Base-by-base conservation (phyloP, 2,888 invertebrate genomes). In the Gnatocerus cornutus region DNA sequence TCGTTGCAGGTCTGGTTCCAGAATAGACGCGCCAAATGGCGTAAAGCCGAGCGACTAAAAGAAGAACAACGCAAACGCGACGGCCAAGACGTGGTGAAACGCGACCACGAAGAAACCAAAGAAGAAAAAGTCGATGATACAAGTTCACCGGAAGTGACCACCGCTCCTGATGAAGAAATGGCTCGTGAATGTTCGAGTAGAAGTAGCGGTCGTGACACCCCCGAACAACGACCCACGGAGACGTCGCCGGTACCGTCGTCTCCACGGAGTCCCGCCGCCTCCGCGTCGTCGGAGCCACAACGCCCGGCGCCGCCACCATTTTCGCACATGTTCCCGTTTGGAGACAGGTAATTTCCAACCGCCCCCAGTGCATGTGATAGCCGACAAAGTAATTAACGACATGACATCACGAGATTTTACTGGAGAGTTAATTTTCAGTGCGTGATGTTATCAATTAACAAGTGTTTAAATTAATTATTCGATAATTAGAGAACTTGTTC, bases 11-110 rank as follows among this genome's bases (percentile, higher is more conserved):
- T 96, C 30, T 96, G 96, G 96, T 96, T 96, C 83, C 96, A 96
- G 89, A 96, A 96, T 82, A 89, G 96, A 45, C 88, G 96, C 68
- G 96, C 96, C 41, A 96, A 96, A 85, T 96, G 96, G 96, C 89
- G 96, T 71, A 96, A 96, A 85, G 95, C 95, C 48, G 96, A 96
- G 84, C 88, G 96, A 30, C 89, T 96, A 82, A 96, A 96, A 87
- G 96, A 96, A 82, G 96, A 96, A 80, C 95, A 96, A 83, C 87
- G 95, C 70, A 95, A 94, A 82, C 87, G 94, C 55, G 94, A 94
- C 78, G 93, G 93, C 9, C 89, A 89, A 55, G 91, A 91, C 41
- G 87, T 89, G 76, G 87, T 90, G 14, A 89, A 90, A 76, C 86
- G 90, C 69, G 89, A 91, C 74, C 87, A 86, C 3, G 87, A 86